Evolutionary conservation across 2,113 vertebrate genomes (phyloP), one percentile per base, ranked within the genome.

Genomic region (Turdus rufiventris): DNA sequence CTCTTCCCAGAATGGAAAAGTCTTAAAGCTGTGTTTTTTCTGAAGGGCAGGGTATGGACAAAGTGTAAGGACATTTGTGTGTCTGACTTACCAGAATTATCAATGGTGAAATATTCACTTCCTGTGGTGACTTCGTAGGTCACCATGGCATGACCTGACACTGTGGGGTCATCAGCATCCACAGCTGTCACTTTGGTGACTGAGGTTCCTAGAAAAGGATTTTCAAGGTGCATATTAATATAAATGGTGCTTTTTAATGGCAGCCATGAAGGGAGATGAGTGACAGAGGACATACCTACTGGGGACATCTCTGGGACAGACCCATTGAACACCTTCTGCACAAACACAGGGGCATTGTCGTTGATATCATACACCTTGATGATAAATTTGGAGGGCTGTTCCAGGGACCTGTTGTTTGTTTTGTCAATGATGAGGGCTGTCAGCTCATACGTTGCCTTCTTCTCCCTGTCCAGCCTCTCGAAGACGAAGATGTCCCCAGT

Each of bases 361-460:
- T 99, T 99, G 68, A 99, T 96, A 8, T 99, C 99, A 0, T 97
- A 97, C 29, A 99, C 98, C 43, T 98, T 98, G 81, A 99, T 98
- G 2, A 95, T 94, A 94, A 99, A 99, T 4, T 89, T 93, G 23
- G 98, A 98, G 4, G 98, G 91, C 0, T 96, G 66, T 28, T 99
- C 99, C 54, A 99, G 85, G n/a, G 97, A 33, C 28, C 12, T 17
- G 20, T 82, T 90, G 73, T 96, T 97, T n/a, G 85, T 87, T 24
- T 73, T 95, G 89, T 99, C 97, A 7, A 97, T 97, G 68, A 99
- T 97, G 38, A 92, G 96, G 60, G 99, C 99, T 4, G 45, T 97
- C 42, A 99, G 96, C 10, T 96, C 88, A 91, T 99, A 99, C 10
- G 80, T 60, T 2, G 95, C 96, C 94, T 98, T 98, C 90, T 98